Percentiles rank a stretch among this genome's conserved stretches.
Evolutionary conservation across 2,797 vertebrate genomes (phyloP).

Genomic region (Gymnoscopelus microlampas): DNA sequence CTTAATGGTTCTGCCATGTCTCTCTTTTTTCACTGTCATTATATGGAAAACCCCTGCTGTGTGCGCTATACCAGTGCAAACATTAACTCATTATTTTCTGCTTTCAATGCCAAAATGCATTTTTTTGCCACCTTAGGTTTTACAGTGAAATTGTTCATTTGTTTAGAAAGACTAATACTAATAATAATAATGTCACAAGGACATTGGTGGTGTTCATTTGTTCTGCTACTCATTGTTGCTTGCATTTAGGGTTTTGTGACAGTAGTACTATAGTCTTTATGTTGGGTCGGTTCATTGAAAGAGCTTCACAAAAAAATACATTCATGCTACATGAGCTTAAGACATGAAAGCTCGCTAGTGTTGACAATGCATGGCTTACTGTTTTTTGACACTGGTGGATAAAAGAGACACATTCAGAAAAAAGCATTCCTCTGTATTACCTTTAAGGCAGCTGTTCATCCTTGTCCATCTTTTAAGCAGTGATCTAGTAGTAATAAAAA

Average conservation of each 20-base stretch:
- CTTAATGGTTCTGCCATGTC: constrained; percentile 68
- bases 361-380: constrained; percentile 72
- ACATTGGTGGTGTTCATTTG: constrained; percentile 45
- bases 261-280: constrained; percentile 48
- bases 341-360: constrained; percentile 54
- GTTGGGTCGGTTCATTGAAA: constrained; percentile 51
- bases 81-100: constrained; percentile 33
- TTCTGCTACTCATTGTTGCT: constrained; percentile 56
- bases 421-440: constrained; percentile 69
- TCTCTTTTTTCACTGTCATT: constrained; percentile 77
- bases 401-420: constrained; percentile 79
- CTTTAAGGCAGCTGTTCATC: constrained; percentile 77
- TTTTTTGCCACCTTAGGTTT: constrained; percentile 55
- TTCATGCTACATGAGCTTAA: constrained; percentile 55
- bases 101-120: constrained; percentile 34
- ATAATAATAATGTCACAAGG: constrained; percentile 49
- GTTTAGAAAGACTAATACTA: constrained; percentile 15
- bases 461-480: constrained; percentile 47
- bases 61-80: constrained; percentile 54
- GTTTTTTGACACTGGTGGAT: constrained; percentile 69
- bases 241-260: constrained; percentile 58
- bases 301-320: constrained; percentile 57
- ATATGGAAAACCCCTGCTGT: constrained; percentile 51
- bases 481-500: constrained; percentile 33
- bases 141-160: constrained; percentile 41